Conservation (phyloP, 2,113 vertebrate species). For the Sinocyclocheilus grahami region DNA sequence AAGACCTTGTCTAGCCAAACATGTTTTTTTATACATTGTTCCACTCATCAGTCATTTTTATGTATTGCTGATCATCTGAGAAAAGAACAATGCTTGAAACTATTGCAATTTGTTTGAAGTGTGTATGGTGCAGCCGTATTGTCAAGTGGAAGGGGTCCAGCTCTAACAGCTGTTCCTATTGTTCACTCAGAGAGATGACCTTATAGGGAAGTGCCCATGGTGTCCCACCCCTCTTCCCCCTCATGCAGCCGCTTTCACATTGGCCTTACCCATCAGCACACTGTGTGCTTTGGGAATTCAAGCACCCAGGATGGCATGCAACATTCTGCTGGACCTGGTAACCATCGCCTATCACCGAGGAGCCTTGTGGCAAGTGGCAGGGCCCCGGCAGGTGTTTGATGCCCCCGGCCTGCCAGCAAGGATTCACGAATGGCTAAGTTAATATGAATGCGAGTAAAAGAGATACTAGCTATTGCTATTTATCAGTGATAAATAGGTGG, state of each 20-base stretch:
- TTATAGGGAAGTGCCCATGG: slow-evolving; percentile 44
- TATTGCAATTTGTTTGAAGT: neutral
- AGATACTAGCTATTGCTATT: neutral
- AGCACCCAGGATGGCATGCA: slow-evolving; percentile 34
- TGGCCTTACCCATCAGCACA: slow-evolving; percentile 24
- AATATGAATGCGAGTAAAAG: slow-evolving; percentile 23
- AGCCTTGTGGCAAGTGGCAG: neutral
- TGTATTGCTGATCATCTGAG: neutral
- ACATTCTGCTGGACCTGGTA: slow-evolving; percentile 51
- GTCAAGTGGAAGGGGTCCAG: slow-evolving; percentile 8
- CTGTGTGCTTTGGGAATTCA: slow-evolving; percentile 42
- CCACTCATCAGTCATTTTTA: neutral
- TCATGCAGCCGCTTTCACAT: slow-evolving; percentile 6
- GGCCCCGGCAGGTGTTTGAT: slow-evolving; percentile 44
- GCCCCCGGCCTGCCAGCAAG: slow-evolving; percentile 37
- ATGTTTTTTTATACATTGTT: neutral
- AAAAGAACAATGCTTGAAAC: neutral
- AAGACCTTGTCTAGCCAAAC: neutral
- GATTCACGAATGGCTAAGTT: slow-evolving; percentile 18
- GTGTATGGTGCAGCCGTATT: neutral
- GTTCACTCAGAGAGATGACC: slow-evolving; percentile 53
- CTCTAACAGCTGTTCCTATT: slow-evolving; percentile 48
- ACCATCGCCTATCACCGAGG: slow-evolving; percentile 40
- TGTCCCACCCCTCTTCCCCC: slow-evolving; percentile 26
- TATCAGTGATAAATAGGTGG: slow-evolving; percentile 1